Conservation (phyloP, 2,797 vertebrate species). For the Pteropus rufus region DNA sequence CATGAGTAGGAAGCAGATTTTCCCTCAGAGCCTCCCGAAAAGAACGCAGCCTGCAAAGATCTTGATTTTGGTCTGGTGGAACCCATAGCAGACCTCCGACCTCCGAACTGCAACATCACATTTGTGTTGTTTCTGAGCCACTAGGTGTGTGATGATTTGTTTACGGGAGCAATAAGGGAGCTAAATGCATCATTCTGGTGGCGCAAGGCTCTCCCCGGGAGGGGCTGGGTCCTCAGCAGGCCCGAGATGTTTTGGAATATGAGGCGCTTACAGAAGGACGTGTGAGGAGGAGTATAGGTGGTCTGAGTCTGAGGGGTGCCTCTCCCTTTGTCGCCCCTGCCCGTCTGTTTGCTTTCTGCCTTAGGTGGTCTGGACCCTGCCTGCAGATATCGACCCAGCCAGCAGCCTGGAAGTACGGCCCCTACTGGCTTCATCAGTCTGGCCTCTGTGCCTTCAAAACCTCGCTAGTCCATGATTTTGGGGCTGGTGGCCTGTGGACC, state of each 20-base stretch:
- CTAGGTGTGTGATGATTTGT: not conserved
- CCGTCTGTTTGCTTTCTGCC: not conserved
- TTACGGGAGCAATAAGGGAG: fast-evolving
- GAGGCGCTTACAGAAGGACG: not conserved
- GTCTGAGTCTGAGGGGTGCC: not conserved
- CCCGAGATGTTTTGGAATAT: no score
- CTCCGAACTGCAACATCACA: not conserved
- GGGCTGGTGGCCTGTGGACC: not conserved
- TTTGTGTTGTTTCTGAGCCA: not conserved
- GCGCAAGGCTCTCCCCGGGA: fast-evolving
- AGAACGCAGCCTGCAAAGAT: not conserved
- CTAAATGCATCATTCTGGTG: not conserved
- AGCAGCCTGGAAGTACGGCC: fast-evolving
- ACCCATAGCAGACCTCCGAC: not conserved
- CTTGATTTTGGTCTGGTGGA: not conserved
- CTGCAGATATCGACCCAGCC: not conserved
- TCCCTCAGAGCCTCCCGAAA: not conserved
- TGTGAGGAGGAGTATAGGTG: not conserved
- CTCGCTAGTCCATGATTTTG: not conserved
- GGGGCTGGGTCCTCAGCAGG: not conserved
- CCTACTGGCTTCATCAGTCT: not conserved
- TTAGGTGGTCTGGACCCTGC: not conserved
- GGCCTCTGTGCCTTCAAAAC: not conserved
- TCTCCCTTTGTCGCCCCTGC: not conserved
- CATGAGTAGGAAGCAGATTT: not conserved